These are phyloP conservation scores for Pachyseris speciosa DNA, from an alignment of 64 coral and sea anemone species.

Conservation along the genomic window DNA sequence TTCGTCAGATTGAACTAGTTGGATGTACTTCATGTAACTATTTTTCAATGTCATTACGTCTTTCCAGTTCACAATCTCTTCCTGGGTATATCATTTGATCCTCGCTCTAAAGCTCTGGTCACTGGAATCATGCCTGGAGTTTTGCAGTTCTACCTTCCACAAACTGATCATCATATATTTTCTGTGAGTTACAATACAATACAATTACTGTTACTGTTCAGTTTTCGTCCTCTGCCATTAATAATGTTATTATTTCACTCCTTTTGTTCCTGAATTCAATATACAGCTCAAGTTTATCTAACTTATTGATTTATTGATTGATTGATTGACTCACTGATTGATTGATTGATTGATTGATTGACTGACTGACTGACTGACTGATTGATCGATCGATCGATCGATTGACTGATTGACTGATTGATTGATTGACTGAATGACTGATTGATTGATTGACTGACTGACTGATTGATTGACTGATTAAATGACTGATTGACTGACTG, in stretches of 20 bases:
- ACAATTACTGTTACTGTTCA: not conserved
- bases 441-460: too few species aligned
- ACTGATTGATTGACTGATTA: too few species aligned
- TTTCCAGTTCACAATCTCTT: slow-evolving; percentile 19
- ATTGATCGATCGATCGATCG: too few species aligned
- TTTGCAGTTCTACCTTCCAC: slow-evolving; percentile 66
- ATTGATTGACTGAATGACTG: too few species aligned
- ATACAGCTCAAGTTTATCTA: not conserved
- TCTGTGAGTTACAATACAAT: slow-evolving; percentile 26
- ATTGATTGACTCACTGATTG: too few species aligned
- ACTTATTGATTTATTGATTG: too few species aligned
- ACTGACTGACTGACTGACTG: too few species aligned
- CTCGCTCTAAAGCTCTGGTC: slow-evolving; percentile 40
- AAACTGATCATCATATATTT: slow-evolving; percentile 34
- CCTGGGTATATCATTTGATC: slow-evolving; percentile 49
- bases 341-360: too few species aligned
- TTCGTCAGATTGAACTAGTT: too few species aligned
- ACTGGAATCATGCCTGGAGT: slow-evolving; percentile 41
- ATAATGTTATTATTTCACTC: not conserved
- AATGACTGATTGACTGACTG: too few species aligned
- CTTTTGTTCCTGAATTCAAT: not conserved
- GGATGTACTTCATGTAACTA: not conserved
- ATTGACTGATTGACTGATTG: too few species aligned
- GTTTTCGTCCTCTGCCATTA: not conserved
- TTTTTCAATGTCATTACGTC: not conserved